Evolutionary conservation across 2,113 vertebrate genomes (phyloP).

Genomic region (Hippocampus guttulatus): DNA sequence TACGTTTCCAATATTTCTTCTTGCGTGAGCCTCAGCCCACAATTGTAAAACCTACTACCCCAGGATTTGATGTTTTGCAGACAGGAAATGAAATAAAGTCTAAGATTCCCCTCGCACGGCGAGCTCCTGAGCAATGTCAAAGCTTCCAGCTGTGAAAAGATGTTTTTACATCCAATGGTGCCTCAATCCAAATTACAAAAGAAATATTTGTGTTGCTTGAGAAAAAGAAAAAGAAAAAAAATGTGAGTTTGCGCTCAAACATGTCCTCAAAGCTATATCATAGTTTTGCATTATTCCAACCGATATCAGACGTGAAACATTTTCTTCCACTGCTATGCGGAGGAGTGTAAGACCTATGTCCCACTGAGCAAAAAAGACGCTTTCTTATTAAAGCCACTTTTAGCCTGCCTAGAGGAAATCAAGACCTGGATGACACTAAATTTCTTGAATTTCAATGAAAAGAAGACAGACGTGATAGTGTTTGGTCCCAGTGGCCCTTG

Average conservation of each 20-base stretch:
- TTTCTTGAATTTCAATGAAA: too few species aligned
- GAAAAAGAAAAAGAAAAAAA: not conserved
- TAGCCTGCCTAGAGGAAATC: too few species aligned
- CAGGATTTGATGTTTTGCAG: not conserved
- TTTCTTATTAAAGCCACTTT: too few species aligned
- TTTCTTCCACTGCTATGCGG: too few species aligned
- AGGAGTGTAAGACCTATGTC: too few species aligned
- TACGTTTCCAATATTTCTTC: not conserved
- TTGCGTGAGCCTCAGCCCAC: not conserved
- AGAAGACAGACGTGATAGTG: too few species aligned
- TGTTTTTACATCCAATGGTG: not conserved
- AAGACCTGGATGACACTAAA: too few species aligned
- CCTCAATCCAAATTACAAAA: not conserved
- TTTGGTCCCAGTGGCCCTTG: too few species aligned
- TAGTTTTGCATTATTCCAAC: not conserved
- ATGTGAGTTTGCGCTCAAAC: not conserved
- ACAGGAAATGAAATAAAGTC: not conserved
- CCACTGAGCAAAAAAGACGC: too few species aligned
- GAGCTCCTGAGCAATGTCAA: not conserved
- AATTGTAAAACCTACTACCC: not conserved
- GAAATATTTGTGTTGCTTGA: not conserved
- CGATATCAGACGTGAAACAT: not conserved
- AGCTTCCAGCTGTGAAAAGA: not conserved
- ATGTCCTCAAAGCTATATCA: not conserved
- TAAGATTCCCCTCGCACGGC: not conserved